Evolutionary conservation across 1,140 invertebrate species (phyloP).

Genomic region (Bicyclus anynana): DNA sequence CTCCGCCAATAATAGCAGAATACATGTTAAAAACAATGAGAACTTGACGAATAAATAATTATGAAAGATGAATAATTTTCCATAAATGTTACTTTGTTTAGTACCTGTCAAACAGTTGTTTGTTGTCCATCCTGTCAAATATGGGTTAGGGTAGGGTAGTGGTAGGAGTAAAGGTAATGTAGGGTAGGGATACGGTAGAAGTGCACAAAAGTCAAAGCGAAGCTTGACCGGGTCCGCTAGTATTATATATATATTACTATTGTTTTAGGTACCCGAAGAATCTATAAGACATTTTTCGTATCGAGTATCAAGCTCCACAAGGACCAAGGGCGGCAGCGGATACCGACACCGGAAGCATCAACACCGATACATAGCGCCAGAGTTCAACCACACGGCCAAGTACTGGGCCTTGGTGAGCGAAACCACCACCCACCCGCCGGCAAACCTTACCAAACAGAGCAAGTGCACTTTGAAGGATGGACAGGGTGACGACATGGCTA

Average conservation of each 20-base stretch:
- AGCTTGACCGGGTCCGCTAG: not conserved
- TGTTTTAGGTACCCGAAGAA: constrained; percentile 52
- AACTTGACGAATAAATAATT: no score
- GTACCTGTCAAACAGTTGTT: no score
- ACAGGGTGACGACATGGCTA: constrained; percentile 58
- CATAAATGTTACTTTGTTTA: no score
- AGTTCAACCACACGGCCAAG: constrained; percentile 67
- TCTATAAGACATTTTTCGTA: constrained; percentile 62
- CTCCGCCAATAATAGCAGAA: no score
- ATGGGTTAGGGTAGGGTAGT: no score
- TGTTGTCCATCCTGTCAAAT: no score
- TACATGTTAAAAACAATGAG: no score
- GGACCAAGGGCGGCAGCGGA: constrained; percentile 60
- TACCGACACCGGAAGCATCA: constrained; percentile 62
- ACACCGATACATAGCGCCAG: constrained; percentile 65
- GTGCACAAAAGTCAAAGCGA: no score
- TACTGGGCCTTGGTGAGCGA: constrained; percentile 69
- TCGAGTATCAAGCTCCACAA: constrained; percentile 62
- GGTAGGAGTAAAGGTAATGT: no score
- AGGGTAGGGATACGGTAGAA: no score
- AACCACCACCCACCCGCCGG: constrained; percentile 46
- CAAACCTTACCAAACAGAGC: constrained; percentile 50
- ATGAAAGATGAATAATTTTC: no score
- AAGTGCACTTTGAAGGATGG: constrained; percentile 68
- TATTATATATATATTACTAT: not conserved